Conservation (phyloP, 1,140 invertebrate genomes). For the Bilobella aurantiaca region DNA sequence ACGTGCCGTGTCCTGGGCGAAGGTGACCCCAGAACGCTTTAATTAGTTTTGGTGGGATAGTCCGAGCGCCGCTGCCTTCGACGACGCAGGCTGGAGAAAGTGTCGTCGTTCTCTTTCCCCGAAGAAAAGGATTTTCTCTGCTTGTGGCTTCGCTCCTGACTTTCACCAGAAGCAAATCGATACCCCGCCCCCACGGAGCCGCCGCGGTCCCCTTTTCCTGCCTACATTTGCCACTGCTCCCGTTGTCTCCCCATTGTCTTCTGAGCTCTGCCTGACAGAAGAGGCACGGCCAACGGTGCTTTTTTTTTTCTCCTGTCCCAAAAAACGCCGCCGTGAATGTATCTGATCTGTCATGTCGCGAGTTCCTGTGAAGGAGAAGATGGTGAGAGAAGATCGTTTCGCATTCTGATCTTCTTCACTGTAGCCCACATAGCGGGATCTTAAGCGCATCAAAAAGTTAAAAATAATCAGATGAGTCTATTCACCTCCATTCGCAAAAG, state of each 20-base stretch:
- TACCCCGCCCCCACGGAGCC: background rate
- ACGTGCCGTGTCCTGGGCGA: background rate
- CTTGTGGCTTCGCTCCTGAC: slow-evolving; percentile 1
- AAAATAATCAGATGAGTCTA: slow-evolving; percentile 8
- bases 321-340: background rate
- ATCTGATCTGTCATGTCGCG: background rate
- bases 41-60: background rate
- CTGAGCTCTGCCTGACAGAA: background rate
- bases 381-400: slow-evolving; percentile 5
- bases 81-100: too few species aligned
- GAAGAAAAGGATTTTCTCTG: background rate
- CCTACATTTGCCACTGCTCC: background rate
- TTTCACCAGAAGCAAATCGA: slow-evolving; percentile 4
- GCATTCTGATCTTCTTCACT: background rate
- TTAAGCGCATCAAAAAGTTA: slow-evolving; percentile 3
- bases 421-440: slow-evolving; percentile 1
- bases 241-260: slow-evolving; percentile 5
- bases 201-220: background rate
- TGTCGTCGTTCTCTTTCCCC: too few species aligned
- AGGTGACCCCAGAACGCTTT: background rate
- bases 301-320: background rate
- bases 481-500: background rate
- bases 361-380: background rate
- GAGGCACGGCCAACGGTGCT: background rate
- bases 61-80: too few species aligned